Conservation (phyloP, 2,113 vertebrate species). For the Crotalus horridus region DNA sequence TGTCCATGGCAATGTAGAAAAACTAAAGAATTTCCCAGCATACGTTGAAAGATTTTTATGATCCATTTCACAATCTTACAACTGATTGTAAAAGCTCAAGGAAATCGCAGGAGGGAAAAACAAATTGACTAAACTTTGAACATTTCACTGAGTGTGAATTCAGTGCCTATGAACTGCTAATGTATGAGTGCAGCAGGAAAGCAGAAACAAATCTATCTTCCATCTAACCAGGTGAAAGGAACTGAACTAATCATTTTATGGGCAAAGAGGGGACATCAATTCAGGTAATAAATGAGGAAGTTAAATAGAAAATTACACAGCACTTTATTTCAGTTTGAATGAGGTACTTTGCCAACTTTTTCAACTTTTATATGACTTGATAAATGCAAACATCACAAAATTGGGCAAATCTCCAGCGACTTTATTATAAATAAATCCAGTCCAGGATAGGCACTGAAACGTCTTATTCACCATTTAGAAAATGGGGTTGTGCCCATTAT, state of each 20-base stretch:
- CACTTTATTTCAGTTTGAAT: not conserved
- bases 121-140: not conserved
- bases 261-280: not conserved
- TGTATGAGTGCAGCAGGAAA: not conserved
- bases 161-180: not conserved
- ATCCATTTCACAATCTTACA: not conserved
- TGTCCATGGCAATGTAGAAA: not conserved
- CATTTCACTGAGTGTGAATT: not conserved
- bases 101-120: not conserved
- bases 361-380: not conserved
- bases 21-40: not conserved
- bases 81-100: not conserved
- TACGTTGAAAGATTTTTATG: not conserved
- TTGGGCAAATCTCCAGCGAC: not conserved
- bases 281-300: not conserved
- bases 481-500: no score
- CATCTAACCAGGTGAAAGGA: not conserved
- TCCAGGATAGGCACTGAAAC: not conserved
- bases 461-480: not conserved
- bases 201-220: not conserved
- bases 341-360: not conserved
- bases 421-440: not conserved
- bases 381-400: not conserved
- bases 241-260: not conserved
- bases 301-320: not conserved